These are phyloP conservation scores for Lepidocyrtinus sp. DNA, from an alignment of 2,888 invertebrate species.

Conservation along the genomic window DNA sequence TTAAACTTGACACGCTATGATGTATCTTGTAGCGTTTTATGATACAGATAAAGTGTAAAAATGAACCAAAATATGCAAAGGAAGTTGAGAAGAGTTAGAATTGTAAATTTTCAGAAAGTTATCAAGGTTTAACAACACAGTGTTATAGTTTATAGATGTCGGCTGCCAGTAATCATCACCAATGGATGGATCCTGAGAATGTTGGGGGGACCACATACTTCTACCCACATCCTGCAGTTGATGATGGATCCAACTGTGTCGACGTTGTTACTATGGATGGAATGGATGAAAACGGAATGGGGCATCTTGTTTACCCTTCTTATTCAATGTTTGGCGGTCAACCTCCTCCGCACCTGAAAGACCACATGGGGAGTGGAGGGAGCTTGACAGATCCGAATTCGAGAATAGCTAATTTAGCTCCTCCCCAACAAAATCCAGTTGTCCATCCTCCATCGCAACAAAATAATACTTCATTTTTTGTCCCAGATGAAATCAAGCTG, in stretches of 20 bases:
- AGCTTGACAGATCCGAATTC: slow-evolving; percentile 20
- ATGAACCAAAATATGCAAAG: too few species aligned
- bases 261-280: slow-evolving; percentile 40
- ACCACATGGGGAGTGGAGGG: slow-evolving; percentile 60
- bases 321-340: slow-evolving; percentile 78
- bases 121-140: too few species aligned
- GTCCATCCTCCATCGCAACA: slow-evolving; percentile 69
- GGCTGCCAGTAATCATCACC: slow-evolving; percentile 39
- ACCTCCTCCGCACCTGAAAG: slow-evolving; percentile 77
- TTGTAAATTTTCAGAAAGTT: too few species aligned
- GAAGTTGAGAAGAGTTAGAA: too few species aligned
- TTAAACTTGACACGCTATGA: too few species aligned
- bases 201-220: slow-evolving; percentile 97
- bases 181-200: slow-evolving; percentile 79
- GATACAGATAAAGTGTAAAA: too few species aligned
- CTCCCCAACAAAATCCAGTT: slow-evolving; percentile 63
- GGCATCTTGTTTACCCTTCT: slow-evolving; percentile 71
- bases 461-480: slow-evolving; percentile 80
- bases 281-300: slow-evolving; percentile 57
- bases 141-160: slow-evolving; percentile 51
- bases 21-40: too few species aligned
- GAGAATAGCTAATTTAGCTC: slow-evolving; percentile 45
- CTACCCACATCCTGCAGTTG: slow-evolving; percentile 75
- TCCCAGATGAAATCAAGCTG: slow-evolving; percentile 86
- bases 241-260: slow-evolving; percentile 44